phyloP scores from a whole-genome alignment of 2,113 vertebrate species.

The Corydoras maculifer region DNA sequence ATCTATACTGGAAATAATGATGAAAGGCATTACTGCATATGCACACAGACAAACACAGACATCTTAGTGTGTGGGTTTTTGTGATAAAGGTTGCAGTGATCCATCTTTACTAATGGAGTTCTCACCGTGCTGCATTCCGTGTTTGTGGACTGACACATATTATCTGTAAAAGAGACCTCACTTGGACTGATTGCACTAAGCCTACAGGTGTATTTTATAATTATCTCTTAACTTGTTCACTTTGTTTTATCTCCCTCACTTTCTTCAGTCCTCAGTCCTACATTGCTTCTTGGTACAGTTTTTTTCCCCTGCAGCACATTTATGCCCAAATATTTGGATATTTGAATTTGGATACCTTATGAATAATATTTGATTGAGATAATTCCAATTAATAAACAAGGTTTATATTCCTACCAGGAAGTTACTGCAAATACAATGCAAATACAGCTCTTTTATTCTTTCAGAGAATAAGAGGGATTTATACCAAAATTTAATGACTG shows the following conservation, averaged over 20 bases:
- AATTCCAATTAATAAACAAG: no score
- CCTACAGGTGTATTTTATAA: conserved; percentile 37
- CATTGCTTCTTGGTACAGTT: background rate
- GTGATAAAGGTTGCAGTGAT: conserved; percentile 21
- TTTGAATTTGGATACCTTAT: no score
- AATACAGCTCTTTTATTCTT: no score
- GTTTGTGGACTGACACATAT: conserved; percentile 26
- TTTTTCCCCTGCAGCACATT: no score
- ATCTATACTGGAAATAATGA: conserved; percentile 24
- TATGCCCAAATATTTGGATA: no score
- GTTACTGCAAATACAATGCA: no score
- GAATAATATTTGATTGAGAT: no score
- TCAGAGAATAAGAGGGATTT: no score
- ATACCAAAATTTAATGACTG: no score
- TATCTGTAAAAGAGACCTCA: conserved; percentile 22
- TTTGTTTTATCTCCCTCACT: no score
- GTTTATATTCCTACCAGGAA: no score
- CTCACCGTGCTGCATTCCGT: conserved; percentile 20
- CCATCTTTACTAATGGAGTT: conserved; percentile 40
- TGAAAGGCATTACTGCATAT: conserved; percentile 14
- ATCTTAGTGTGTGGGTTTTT: background rate
- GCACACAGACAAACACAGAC: background rate
- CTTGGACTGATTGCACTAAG: conserved; percentile 16
- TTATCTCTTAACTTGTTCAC: conserved; percentile 16
- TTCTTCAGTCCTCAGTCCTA: background rate